Conservation (phyloP, 2,888 invertebrate species). For the Xestia rhomboidea region DNA sequence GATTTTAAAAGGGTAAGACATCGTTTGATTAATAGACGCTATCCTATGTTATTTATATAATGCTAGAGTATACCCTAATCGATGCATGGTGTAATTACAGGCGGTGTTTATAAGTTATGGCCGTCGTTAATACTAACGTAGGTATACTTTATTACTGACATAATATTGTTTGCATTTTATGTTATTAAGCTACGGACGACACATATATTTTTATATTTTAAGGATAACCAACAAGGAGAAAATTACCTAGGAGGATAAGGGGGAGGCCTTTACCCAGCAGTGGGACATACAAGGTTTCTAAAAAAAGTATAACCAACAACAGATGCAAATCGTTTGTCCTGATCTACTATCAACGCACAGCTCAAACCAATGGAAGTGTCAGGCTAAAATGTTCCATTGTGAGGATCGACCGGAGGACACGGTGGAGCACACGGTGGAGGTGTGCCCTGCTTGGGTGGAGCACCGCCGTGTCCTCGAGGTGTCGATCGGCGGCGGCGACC, state of each 20-base stretch:
- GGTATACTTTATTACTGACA: slow-evolving; percentile 12
- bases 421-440: too few species aligned
- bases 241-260: too few species aligned
- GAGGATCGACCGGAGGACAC: too few species aligned
- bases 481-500: too few species aligned
- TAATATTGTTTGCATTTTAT: slow-evolving; percentile 11
- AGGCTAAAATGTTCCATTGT: neutral
- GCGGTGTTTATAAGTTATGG: slow-evolving; percentile 15
- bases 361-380: neutral
- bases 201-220: neutral
- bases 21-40: slow-evolving; percentile 13
- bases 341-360: neutral
- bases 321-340: neutral
- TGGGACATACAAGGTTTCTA: too few species aligned
- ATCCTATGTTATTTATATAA: slow-evolving; percentile 6
- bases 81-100: slow-evolving; percentile 3
- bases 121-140: slow-evolving; percentile 17
- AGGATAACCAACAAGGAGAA: too few species aligned
- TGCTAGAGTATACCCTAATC: slow-evolving; percentile 29
- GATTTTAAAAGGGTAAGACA: neutral
- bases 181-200: neutral
- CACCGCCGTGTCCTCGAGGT: too few species aligned
- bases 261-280: too few species aligned
- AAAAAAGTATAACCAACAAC: too few species aligned
- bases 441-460: too few species aligned